Conservation (phyloP, 1,140 invertebrate genomes). For the Eupristina koningsbergeri region DNA sequence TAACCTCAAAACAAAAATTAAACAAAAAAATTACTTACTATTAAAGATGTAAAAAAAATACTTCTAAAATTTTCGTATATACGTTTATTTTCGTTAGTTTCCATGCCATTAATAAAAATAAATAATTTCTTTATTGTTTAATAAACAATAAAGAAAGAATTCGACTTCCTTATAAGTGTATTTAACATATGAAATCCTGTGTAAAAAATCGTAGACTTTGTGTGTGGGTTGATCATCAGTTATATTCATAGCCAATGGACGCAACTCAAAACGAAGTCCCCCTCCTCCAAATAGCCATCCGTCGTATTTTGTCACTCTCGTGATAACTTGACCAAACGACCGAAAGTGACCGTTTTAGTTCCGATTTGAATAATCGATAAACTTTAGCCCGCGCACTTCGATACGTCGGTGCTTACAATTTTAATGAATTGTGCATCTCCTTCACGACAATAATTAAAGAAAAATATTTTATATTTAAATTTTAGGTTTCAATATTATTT, state of each 20-base stretch:
- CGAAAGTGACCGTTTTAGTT: slow-evolving; percentile 5
- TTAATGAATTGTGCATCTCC: no score
- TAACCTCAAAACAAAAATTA: slow-evolving; percentile 18
- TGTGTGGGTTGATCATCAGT: no score
- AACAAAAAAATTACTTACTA: slow-evolving; percentile 52
- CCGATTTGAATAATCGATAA: slow-evolving; percentile 14
- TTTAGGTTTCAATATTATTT: not conserved
- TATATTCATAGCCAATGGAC: not conserved
- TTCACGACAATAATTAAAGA: not conserved
- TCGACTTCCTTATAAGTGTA: no score
- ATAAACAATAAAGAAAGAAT: no score
- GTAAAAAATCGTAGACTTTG: no score
- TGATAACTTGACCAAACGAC: not conserved
- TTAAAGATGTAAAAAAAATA: slow-evolving; percentile 51
- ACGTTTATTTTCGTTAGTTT: not conserved
- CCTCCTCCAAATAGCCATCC: not conserved
- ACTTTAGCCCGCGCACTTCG: slow-evolving; percentile 20
- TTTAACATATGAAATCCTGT: no score
- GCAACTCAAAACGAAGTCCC: not conserved
- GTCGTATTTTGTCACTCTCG: not conserved
- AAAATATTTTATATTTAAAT: not conserved
- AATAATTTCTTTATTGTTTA: no score
- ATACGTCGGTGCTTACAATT: not conserved
- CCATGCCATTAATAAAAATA: slow-evolving; percentile 36
- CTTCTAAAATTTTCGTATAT: not conserved